Percentiles rank a stretch among this genome's conserved stretches.
Conservation (phyloP, 2,888 invertebrate species). For the Galerucella pusilla region DNA sequence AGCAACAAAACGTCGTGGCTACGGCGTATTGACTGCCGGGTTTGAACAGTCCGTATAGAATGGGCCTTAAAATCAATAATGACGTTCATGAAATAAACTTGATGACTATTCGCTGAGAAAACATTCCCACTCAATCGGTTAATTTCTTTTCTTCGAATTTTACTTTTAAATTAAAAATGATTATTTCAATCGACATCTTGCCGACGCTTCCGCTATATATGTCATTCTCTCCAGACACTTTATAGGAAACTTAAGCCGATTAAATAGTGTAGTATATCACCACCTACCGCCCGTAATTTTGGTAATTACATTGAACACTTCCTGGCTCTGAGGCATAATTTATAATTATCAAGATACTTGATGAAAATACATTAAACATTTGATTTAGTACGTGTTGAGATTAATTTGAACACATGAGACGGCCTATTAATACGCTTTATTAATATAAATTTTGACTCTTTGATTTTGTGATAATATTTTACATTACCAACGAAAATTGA, state of each 20-base stretch:
- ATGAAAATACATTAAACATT: slow-evolving; percentile 24
- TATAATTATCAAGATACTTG: slow-evolving; percentile 28
- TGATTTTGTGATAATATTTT: not conserved
- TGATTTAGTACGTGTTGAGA: slow-evolving; percentile 18
- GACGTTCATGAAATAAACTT: too few species aligned
- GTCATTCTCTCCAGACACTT: slow-evolving; percentile 17
- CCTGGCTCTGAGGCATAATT: slow-evolving; percentile 18
- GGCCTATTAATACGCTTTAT: not conserved
- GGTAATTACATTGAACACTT: slow-evolving; percentile 28
- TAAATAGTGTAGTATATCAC: slow-evolving; percentile 24
- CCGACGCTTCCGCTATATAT: not conserved
- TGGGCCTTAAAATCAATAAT: too few species aligned
- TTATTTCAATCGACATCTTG: not conserved
- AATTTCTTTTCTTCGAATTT: too few species aligned
- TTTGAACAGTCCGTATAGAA: too few species aligned
- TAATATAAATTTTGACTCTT: not conserved
- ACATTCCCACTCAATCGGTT: too few species aligned
- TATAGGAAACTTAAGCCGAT: slow-evolving; percentile 22
- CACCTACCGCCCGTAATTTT: slow-evolving; percentile 22
- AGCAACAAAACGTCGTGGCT: too few species aligned
- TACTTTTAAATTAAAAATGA: too few species aligned
- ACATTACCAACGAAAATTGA: too few species aligned
- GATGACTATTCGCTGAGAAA: too few species aligned
- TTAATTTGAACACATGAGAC: slow-evolving; percentile 16
- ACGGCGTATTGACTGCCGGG: too few species aligned